These are phyloP conservation scores for Thamnophis sirtalis DNA, from an alignment of 2,113 vertebrate species.

Conservation along the genomic window DNA sequence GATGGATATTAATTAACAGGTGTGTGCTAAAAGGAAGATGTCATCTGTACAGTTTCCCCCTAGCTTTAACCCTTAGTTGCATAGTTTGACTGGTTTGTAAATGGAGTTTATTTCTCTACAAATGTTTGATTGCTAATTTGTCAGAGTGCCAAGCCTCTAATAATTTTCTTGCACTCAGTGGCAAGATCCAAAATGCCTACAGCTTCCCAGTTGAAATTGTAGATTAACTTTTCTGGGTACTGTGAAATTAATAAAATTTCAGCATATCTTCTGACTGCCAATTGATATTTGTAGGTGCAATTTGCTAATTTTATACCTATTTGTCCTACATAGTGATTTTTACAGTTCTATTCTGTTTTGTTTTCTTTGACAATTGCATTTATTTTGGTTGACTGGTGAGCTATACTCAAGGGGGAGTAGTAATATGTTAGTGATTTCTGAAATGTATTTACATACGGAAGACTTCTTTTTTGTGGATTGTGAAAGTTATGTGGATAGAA, in stretches of 20 bases:
- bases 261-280: background rate
- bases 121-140: background rate
- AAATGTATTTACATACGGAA: background rate
- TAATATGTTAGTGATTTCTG: background rate
- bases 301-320: background rate
- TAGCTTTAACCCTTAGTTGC: background rate
- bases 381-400: background rate
- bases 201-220: background rate
- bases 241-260: background rate
- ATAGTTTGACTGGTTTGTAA: background rate
- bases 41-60: background rate
- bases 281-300: background rate
- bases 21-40: background rate
- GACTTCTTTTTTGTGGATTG: background rate
- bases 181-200: background rate
- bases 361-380: background rate
- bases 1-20: background rate
- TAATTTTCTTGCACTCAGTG: background rate
- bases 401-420: background rate
- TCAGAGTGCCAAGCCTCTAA: background rate
- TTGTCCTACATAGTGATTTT: background rate
- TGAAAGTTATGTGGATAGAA: background rate
- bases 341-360: background rate
- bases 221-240: background rate
- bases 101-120: background rate